Conservation (phyloP, 1,140 invertebrate genomes). For the Fopius arisanus region DNA sequence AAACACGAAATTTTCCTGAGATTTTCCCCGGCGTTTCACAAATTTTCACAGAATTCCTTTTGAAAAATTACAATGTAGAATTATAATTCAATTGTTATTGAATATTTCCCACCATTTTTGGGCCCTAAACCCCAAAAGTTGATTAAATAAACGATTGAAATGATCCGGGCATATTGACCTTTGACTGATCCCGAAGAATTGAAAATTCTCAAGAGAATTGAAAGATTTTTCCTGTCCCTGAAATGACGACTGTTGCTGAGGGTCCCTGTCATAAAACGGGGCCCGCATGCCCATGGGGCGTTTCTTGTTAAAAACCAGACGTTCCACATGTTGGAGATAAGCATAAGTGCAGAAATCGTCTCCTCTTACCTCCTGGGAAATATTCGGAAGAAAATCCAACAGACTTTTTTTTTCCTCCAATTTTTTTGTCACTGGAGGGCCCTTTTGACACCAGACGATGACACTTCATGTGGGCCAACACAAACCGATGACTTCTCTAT, state of each 20-base stretch:
- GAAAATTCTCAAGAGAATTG: neutral
- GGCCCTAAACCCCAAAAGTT: too few species aligned
- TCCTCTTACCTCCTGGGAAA: slow-evolving; percentile 8
- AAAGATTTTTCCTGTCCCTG: neutral
- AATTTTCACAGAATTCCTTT: too few species aligned
- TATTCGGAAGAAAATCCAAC: neutral
- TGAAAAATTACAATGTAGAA: too few species aligned
- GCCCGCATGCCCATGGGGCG: slow-evolving; percentile 12
- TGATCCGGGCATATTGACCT: neutral
- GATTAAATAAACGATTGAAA: neutral
- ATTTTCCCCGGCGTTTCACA: too few species aligned
- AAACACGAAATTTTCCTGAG: too few species aligned
- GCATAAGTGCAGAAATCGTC: neutral
- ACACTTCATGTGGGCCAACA: slow-evolving; percentile 8
- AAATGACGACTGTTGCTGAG: slow-evolving; percentile 11
- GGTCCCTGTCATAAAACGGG: slow-evolving; percentile 6
- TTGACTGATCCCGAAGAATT: neutral
- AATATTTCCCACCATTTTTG: too few species aligned
- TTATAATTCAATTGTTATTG: too few species aligned
- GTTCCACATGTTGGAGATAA: neutral
- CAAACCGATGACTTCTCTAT: neutral
- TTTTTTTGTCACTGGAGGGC: neutral
- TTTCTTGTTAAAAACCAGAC: neutral
- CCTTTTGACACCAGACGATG: neutral
- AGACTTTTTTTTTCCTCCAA: neutral